Conservation (phyloP, 2,797 vertebrate genomes). For the Cyprinella venusta region DNA sequence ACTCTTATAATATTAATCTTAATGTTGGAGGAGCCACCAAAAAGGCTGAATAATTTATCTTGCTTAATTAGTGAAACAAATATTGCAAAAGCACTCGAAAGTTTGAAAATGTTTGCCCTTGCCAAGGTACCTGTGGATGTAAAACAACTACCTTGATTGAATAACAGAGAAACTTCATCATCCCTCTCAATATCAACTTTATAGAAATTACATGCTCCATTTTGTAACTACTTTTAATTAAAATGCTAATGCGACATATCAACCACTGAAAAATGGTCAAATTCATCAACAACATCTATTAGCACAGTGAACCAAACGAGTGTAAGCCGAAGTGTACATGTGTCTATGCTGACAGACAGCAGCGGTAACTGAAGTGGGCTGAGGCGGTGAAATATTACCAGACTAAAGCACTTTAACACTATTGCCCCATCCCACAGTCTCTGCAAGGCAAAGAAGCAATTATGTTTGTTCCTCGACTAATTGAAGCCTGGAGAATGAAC, state of each 20-base stretch:
- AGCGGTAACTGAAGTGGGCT: slow-evolving; percentile 48
- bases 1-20: background rate
- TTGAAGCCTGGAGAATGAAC: slow-evolving; percentile 69
- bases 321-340: background rate
- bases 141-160: background rate
- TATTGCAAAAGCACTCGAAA: background rate
- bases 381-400: slow-evolving; percentile 72
- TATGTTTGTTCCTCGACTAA: slow-evolving; percentile 72
- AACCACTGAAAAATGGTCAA: background rate
- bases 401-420: slow-evolving; percentile 70
- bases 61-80: background rate
- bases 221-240: background rate
- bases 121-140: background rate
- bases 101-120: background rate
- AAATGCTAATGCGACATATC: background rate
- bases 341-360: slow-evolving; percentile 56
- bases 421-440: slow-evolving; percentile 66
- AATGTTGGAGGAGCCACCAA: background rate
- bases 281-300: background rate
- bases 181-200: background rate
- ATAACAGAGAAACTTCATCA: background rate
- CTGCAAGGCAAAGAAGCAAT: slow-evolving; percentile 74
- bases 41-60: background rate
- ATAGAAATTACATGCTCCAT: background rate
- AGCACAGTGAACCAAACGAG: background rate